A percentile compares a stretch with the other conserved stretches of the same genome.
Conservation (phyloP, 2,888 invertebrate genomes). For the Nephrotoma guestfalica region DNA sequence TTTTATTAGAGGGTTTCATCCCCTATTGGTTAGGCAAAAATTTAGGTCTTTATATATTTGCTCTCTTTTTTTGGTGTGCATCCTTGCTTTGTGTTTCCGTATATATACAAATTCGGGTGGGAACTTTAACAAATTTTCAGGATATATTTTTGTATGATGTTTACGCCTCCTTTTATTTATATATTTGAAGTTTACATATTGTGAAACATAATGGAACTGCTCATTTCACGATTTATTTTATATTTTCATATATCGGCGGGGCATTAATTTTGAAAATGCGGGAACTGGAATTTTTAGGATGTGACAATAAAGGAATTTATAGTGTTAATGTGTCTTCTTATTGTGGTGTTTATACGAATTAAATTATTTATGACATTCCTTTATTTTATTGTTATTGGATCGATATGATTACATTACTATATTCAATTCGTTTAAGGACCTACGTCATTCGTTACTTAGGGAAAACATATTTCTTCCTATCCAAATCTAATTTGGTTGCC, state of each 20-base stretch:
- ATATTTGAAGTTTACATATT: background rate
- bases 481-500: too few species aligned
- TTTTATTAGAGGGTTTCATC: background rate
- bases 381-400: too few species aligned
- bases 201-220: background rate
- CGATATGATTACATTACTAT: too few species aligned
- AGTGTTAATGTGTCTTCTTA: too few species aligned
- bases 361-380: too few species aligned
- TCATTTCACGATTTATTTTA: background rate
- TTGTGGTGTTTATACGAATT: too few species aligned
- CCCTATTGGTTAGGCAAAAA: background rate
- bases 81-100: background rate
- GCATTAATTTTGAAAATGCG: background rate
- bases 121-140: background rate
- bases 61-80: background rate
- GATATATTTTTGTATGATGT: background rate
- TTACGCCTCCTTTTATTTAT: background rate
- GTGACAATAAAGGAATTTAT: background rate
- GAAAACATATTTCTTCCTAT: too few species aligned
- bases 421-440: too few species aligned
- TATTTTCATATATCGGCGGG: background rate
- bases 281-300: background rate
- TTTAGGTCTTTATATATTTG: background rate
- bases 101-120: background rate
- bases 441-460: too few species aligned